Evolutionary conservation across 2,888 invertebrate species (phyloP).

Genomic region (Drosophila aldrichi): DNA sequence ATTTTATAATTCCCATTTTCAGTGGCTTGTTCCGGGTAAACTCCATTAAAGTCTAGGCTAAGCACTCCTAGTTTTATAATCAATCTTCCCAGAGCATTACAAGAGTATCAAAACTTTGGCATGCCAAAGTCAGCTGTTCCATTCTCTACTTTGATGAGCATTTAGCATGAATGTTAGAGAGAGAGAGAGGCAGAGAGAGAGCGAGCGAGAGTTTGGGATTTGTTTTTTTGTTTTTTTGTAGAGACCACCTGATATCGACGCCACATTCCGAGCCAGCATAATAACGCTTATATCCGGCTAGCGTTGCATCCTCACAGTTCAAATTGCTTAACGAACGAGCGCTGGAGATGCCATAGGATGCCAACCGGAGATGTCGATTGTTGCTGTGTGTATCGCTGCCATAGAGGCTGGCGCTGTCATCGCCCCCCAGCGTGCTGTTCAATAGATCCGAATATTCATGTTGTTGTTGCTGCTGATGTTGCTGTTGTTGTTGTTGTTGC

Average conservation of each 20-base stretch:
- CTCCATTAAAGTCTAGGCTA: background rate
- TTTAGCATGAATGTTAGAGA: slow-evolving; percentile 15
- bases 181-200: background rate
- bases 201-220: slow-evolving; percentile 5
- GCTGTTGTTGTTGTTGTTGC: slow-evolving; percentile 49
- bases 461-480: slow-evolving; percentile 25
- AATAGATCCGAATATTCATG: slow-evolving; percentile 39
- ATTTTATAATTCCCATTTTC: no score
- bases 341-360: slow-evolving; percentile 48
- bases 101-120: slow-evolving; percentile 4
- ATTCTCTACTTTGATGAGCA: background rate
- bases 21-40: background rate
- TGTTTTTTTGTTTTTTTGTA: slow-evolving; percentile 14
- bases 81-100: background rate
- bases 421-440: slow-evolving; percentile 66
- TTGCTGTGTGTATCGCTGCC: slow-evolving; percentile 53
- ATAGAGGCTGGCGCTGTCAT: slow-evolving; percentile 65
- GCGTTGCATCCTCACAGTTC: slow-evolving; percentile 46
- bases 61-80: no score
- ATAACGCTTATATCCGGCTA: slow-evolving; percentile 49
- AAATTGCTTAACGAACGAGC: slow-evolving; percentile 69
- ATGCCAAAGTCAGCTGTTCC: slow-evolving; percentile 3
- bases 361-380: slow-evolving; percentile 45
- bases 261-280: slow-evolving; percentile 74
- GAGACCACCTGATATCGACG: slow-evolving; percentile 74